Base-by-base conservation (phyloP, 2,113 vertebrate genomes). In the Silurus asotus region DNA sequence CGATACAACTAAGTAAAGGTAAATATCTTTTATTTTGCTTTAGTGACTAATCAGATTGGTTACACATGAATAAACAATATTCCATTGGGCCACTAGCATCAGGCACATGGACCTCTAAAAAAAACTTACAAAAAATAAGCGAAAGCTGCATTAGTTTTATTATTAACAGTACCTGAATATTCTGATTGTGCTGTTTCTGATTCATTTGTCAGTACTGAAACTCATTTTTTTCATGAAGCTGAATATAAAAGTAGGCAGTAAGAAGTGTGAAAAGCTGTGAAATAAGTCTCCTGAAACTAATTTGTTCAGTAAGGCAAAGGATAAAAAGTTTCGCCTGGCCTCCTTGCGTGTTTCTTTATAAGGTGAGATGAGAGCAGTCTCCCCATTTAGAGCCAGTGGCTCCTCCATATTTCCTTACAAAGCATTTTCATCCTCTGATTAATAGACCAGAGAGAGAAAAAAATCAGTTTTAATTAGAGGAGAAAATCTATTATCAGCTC, bases 341-440 rank as follows among this genome's bases (percentile, higher is more conserved):
- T 51, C 25, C 61, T 37, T 69, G 14, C 48, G 70, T 76, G 67
- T 87, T 69, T 77, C 83, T 75, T 70, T 17, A 15, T 85, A 64
- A 83, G 81, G 85, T 90, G 82, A 85, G 78, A 45, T 64, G 75
- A 76, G 83, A 79, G 51, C 76, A 85, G 62, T 45, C 65, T 84
- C 84, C 82, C 87, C 77, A 82, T 85, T 93, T 93, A 90, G 92
- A 92, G 89, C 93, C 92, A 92, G 90, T 92, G 84, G 89, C 85
- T 82, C 90, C 89, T 70, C 74, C 69, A 83, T 86, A 84, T 92
- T 89, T 90, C 88, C 85, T 86, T 93, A 92, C 93, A 93, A 94
- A 94, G 93, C 93, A 93, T 59, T 93, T 92, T 92, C 91, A 91
- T 94, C 92, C 93, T 93, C 85, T 92, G 87, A 90, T 89, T 90